Evolutionary conservation across 2,888 invertebrate genomes (phyloP).

Genomic region (Stictocephala bisonia): DNA sequence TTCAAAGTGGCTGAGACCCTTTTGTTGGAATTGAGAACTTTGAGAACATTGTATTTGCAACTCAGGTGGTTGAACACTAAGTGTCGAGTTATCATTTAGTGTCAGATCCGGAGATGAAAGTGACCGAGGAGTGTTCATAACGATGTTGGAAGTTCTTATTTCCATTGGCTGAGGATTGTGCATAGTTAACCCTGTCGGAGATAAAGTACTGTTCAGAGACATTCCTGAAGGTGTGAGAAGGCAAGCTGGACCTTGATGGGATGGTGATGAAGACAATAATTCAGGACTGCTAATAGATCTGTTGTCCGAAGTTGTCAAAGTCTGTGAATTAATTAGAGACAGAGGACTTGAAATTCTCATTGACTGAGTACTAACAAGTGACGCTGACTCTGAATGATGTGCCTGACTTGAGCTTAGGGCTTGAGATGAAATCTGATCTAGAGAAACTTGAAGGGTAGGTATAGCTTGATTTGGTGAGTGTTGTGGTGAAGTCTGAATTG

Average conservation of each 20-base stretch:
- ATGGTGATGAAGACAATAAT: not conserved
- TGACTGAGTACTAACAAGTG: slow-evolving; percentile 7
- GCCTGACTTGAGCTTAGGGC: not conserved
- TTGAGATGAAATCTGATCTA: not conserved
- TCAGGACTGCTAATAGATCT: not conserved
- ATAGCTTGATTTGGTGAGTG: not conserved
- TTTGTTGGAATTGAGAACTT: slow-evolving; percentile 6
- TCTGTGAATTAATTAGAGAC: not conserved
- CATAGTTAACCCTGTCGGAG: not conserved
- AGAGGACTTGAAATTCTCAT: not conserved
- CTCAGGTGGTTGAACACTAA: not conserved
- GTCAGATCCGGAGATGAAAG: not conserved
- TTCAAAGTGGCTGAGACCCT: slow-evolving; percentile 62
- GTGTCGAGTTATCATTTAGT: not conserved
- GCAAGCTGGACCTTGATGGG: slow-evolving; percentile 1
- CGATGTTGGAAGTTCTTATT: not conserved
- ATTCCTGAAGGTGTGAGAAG: slow-evolving; percentile 18
- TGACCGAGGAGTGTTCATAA: not conserved
- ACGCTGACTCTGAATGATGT: not conserved
- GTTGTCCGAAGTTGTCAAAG: not conserved
- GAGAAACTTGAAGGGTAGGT: not conserved
- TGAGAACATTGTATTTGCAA: slow-evolving; percentile 8
- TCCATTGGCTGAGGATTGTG: slow-evolving; percentile 2
- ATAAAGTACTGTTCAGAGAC: slow-evolving; percentile 12
- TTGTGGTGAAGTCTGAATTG: not conserved